These are phyloP conservation scores for Furcula furcula DNA, from an alignment of 2,888 invertebrate genomes.

Conservation along the genomic window DNA sequence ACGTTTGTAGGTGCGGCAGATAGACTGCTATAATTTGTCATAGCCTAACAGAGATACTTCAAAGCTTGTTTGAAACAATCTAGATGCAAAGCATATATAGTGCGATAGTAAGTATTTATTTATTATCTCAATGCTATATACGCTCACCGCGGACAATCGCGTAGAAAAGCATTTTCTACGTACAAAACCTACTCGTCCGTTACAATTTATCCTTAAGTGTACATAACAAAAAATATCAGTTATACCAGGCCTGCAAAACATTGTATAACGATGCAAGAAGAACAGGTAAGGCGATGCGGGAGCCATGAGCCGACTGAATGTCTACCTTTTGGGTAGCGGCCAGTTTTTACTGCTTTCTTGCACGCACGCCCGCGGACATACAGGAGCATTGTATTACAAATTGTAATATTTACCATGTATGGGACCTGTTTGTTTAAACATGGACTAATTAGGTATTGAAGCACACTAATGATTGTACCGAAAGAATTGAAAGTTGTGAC, in stretches of 20 bases:
- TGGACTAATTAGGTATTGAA: constrained; percentile 31
- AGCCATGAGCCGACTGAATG: constrained; percentile 34
- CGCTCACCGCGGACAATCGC: no score
- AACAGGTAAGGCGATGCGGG: constrained; percentile 24
- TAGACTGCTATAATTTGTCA: no score
- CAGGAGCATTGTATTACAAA: constrained; percentile 69
- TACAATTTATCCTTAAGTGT: constrained; percentile 28
- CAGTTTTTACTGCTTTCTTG: constrained; percentile 61
- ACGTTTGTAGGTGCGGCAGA: no score
- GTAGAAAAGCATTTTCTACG: no score
- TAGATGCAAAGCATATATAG: no score
- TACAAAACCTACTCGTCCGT: no score
- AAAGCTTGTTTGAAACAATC: no score
- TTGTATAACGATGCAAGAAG: neutral
- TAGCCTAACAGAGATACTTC: no score
- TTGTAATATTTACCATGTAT: constrained; percentile 59
- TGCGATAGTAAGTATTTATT: no score
- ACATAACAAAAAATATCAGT: constrained; percentile 14
- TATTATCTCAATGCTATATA: no score
- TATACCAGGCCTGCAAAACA: constrained; percentile 14
- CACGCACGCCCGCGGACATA: constrained; percentile 17
- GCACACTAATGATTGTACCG: constrained; percentile 16
- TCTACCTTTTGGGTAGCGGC: constrained; percentile 41
- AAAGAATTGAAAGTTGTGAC: no score
- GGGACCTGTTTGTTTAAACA: constrained; percentile 39